Evolutionary conservation across 2,888 invertebrate genomes (phyloP).

Genomic region (Elysia crispata): DNA sequence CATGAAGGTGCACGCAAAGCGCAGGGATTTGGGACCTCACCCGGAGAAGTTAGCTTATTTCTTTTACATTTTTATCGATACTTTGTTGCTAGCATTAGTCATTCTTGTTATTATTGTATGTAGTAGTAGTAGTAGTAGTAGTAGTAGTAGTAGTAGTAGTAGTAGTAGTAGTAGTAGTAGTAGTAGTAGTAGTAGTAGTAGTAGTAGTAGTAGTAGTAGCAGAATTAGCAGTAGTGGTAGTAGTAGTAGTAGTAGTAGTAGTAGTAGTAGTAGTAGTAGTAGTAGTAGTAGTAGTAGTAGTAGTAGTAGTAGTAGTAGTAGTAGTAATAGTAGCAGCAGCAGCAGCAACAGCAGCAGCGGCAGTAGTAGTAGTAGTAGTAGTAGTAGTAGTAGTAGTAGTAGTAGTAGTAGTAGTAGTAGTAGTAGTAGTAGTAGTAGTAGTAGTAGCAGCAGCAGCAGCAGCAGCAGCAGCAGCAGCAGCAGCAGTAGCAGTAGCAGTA

Average conservation of each 20-base stretch:
- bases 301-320: neutral
- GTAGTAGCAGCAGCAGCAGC: neutral
- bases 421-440: conserved; percentile 29
- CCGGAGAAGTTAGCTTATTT: conserved; percentile 13
- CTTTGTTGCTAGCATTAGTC: no score
- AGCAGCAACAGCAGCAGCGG: no score
- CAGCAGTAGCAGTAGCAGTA: conserved; percentile 1
- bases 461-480: neutral
- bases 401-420: conserved; percentile 38
- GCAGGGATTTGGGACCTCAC: neutral
- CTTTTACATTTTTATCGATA: no score
- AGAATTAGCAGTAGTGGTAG: no score
- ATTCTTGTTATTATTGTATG: neutral
- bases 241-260: no score
- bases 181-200: conserved; percentile 27
- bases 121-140: conserved; percentile 32
- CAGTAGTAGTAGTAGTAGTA: neutral
- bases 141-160: conserved; percentile 38
- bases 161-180: conserved; percentile 36
- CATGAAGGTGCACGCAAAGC: conserved; percentile 41
- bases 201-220: no score
- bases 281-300: neutral
- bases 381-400: neutral
- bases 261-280: conserved; percentile 12
- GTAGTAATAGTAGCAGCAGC: conserved; percentile 12